Evolutionary conservation across 1,140 invertebrate genomes (phyloP).

Genomic region (Caerostris extrusa): DNA sequence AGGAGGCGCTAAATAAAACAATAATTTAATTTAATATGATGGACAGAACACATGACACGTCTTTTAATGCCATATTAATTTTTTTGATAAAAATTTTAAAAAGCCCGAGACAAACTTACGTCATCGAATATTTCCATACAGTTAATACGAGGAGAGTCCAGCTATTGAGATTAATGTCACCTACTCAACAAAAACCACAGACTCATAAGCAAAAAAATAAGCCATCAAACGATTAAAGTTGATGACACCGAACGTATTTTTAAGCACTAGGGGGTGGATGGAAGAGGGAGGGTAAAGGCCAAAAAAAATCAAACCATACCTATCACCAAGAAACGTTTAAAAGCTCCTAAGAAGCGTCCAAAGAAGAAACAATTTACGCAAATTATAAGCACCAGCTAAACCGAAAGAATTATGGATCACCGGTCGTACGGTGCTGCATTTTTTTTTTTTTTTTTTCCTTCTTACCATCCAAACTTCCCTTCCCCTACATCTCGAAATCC

Average conservation of each 20-base stretch:
- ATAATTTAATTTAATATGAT: too few relatives aligned
- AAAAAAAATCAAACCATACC: constrained; percentile 47
- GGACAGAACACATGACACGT: too few relatives aligned
- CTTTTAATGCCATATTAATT: too few relatives aligned
- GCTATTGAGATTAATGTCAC: constrained; percentile 22
- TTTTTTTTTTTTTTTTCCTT: constrained; percentile 40
- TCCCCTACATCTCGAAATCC: not conserved
- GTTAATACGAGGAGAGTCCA: not conserved
- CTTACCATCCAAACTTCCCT: not conserved
- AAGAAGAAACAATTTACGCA: constrained; percentile 77
- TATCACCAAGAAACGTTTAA: constrained; percentile 70
- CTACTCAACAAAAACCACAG: constrained; percentile 5
- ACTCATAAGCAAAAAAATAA: constrained; percentile 38
- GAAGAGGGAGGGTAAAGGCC: not conserved
- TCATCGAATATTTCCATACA: too few relatives aligned
- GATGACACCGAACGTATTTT: constrained; percentile 1
- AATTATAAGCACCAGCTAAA: constrained; percentile 77
- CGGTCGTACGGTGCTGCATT: not conserved
- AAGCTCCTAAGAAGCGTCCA: constrained; percentile 52
- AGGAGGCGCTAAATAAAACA: too few relatives aligned
- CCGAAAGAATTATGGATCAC: constrained; percentile 76
- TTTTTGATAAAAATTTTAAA: too few relatives aligned
- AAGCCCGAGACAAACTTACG: too few relatives aligned
- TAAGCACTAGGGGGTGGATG: not conserved
- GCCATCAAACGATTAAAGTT: constrained; percentile 11